Base-by-base conservation (phyloP, 2,797 vertebrate species). In the Balearica regulorum region DNA sequence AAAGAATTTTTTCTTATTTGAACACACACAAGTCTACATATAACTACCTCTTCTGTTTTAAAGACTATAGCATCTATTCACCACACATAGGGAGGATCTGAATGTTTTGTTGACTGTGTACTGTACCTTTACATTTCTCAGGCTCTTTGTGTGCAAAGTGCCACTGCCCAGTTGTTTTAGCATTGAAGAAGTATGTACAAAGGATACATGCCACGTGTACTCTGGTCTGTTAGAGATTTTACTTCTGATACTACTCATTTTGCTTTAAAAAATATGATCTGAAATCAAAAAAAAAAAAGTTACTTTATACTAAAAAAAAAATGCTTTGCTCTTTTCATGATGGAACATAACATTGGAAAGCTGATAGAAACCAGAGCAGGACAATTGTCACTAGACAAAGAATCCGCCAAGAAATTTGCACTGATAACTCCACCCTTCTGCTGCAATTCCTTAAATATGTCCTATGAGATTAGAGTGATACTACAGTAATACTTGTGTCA, bases 371-470 rank as follows among this genome's bases (percentile, higher is more conserved):
- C 51, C 70, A 65, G 51, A 90, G 33, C 85, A 83, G 78, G 87
- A 81, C 83, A 83, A 57, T 35, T 91, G 72, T 75, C 83, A 87
- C 73, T 66, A 58, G 58, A 69, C 13, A 25, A 84, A 22, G 48
- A 82, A 78, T 72, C 64, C 46, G 75, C 48, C 90, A 90, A 80
- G 64, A 94, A 93, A 89, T 68, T 80, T 57, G 84, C 48, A 41
- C 28, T 77, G 83, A 25, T 92, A 90, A 44, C 70, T 84, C 78
- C 84, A 87, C 92, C 64, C 81, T 96, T 89, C 70, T 92, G 68
- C 90, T 94, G 80, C 79, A 89, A 70, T 87, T 80, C 76, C 75
- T 94, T 93, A 85, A 93, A 71, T 77, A 72, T 39, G 70, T 87
- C 61, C 35, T 49, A 54, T 6, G 62, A 87, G 83, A 92, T 92